Percentiles rank a stretch among this genome's conserved stretches.
These are phyloP conservation scores for Aegithalos caudatus DNA, from an alignment of 2,113 vertebrate species.

Conservation along the genomic window DNA sequence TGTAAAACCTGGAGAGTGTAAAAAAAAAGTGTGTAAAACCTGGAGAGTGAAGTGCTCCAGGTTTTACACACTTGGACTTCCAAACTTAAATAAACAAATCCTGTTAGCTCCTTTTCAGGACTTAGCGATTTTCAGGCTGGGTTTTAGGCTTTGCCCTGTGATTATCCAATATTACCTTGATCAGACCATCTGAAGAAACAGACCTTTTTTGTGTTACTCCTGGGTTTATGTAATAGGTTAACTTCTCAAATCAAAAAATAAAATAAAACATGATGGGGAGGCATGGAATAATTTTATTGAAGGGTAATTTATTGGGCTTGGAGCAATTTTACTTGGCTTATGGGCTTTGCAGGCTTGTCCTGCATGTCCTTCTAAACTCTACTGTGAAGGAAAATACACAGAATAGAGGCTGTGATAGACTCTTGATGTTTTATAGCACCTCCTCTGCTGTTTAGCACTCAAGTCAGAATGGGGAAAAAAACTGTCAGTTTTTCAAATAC, in stretches of 20 bases:
- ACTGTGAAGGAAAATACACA: background rate
- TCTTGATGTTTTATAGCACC: background rate
- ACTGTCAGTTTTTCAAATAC: background rate
- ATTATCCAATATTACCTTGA: background rate
- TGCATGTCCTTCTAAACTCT: background rate
- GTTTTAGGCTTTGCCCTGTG: background rate
- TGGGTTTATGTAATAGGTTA: background rate
- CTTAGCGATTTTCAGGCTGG: background rate
- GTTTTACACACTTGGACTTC: background rate
- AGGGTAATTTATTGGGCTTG: background rate
- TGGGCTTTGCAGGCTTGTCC: background rate
- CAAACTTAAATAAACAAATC: background rate
- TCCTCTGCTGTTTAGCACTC: background rate
- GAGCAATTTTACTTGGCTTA: background rate
- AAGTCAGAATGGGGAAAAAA: background rate
- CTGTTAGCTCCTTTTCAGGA: background rate
- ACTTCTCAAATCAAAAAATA: background rate
- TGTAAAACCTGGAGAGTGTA: no score
- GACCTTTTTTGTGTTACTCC: background rate
- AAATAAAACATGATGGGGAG: background rate
- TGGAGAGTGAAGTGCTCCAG: background rate
- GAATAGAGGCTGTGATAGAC: background rate
- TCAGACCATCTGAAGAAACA: background rate
- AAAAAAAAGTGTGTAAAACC: no score
- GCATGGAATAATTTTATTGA: background rate